Base-by-base conservation (phyloP, 2,888 invertebrate genomes). In the Idaea aversata region DNA sequence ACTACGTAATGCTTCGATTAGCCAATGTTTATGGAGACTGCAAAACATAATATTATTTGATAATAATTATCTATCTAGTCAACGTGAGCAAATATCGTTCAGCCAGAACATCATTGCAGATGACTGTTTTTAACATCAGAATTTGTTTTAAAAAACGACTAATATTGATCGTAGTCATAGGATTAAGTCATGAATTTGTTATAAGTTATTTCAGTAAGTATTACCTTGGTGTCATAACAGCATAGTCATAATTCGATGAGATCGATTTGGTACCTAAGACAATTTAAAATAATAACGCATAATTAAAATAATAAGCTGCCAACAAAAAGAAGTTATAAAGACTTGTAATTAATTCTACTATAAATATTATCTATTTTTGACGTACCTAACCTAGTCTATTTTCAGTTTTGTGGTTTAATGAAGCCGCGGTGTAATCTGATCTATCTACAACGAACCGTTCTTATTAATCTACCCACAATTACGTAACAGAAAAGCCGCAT, bases 21-120 rank as follows among this genome's bases (percentile, higher is more conserved):
- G 47, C 47, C 47, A 47, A 7, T 47, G 10, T 47, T 47, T 13
- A 47, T 10, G 47, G 10, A 47, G 6, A 47, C 47, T 25, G 47
- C 10, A 47, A 4, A 47, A 47, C 47, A 13, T 47, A 13, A 47
- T 47, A 47, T 7, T 10, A 65, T 57, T 65, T 65, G 65, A 47
- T 65, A 59, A 64, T 59, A 63, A 64, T 61, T 65, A 69, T 72
- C 15, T 74, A 65, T 75, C 82, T 82, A 84, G 82, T 84, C 82
- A 82, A 70, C 70, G 73, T 77, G 72, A 72, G 75, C 75, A 63
- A 65, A 57, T 61, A 63, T 60, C 15, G 66, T 65, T 68, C 61
- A 36, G 63, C 34, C 61, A 15, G 65, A 70, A 66, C 63, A 38
- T 66, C 59, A 61, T 69, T 67, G 64, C 65, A 63, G 71, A 70